Evolutionary conservation across 2,113 vertebrate genomes (phyloP), one percentile per base, ranked within the genome.

Genomic region (Lontra canadensis): DNA sequence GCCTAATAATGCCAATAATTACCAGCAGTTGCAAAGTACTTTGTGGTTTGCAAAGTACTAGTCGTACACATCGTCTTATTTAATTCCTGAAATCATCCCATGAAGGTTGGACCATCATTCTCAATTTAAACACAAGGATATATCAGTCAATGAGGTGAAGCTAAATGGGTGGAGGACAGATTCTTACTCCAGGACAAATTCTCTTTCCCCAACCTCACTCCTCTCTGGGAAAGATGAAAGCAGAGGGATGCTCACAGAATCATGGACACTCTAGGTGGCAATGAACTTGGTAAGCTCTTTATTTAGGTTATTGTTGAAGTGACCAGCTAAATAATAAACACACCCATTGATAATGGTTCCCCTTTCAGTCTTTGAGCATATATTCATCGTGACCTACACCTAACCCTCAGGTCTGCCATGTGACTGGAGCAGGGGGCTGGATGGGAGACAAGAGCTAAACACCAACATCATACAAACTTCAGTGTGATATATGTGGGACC

Each of bases 1-100:
- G 76, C 36, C 63, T 79, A 89, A 93, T 90, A 94, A 85, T 36
- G n/a, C 82, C 78, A 80, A 90, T 96, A 95, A 92, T 93, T 74
- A 92, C 89, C 55, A 93, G 39, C 44, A 74, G 10, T 87, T 92
- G 63, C 65, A 95, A 84, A 90, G 11, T 44, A 47, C 42, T 39
- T 69, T 44, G 44, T 17, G 63, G 44, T 90, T 93, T 88, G 59
- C 63, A 73, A 88, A 92, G 85, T 26, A 63, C 36, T 94, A 67
- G 57, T 86, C 36, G 21, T 13, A 78, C 52, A 15, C 15, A 39
- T 57, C 8, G 13, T 67, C 65, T 93, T 65, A 9, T 93, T 63
- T 97, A 57, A 73, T 85, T 80, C 36, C 39, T 94, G 44, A 20
- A n/a, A 3, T 86, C 57, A 73, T n/a, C 52, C 61, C 69, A 0